Evolutionary conservation across 2,113 vertebrate genomes (phyloP), one percentile per base, ranked within the genome.

Genomic region (Lethenteron reissneri): DNA sequence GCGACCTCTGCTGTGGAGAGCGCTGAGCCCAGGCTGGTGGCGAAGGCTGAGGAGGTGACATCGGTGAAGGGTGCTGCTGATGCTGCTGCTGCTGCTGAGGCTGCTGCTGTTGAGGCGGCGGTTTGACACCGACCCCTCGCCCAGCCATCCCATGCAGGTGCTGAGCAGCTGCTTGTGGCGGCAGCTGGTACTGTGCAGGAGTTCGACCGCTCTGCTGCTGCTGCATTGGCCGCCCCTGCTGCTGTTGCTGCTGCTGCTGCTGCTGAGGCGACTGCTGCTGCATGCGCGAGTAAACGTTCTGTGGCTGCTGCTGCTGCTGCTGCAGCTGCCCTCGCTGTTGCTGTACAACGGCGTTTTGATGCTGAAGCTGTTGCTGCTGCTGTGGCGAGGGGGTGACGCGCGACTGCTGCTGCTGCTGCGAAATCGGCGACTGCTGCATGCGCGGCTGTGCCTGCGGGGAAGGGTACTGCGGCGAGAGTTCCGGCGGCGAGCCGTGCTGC

Each of bases 121-220:
- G 41, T 41, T 41, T 41, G 6, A 41, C 41, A 41, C 41, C 41
- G 41, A 41, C 41, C 41, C 41, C 41, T 41, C 41, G 41, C 41
- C 41, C 41, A 41, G 5, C 41, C 41, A 41, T 41, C 41, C 41
- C 41, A 41, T 41, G 41, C n/a, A 68, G 64, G 9, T n/a, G 25
- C 64, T 68, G 64, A 68, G n/a, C n/a, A 68, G n/a, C n/a, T 68
- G 64, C 64, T 17, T 17, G 64, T 68, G 64, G 64, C 25, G n/a
- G 64, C 64, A 25, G 64, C 25, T 68, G 64, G 25, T 68, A 25
- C 64, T 68, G 64, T 11, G 64, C 64, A 68, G n/a, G 64, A 41
- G 41, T 41, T 41, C 64, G n/a, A n/a, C n/a, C n/a, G 11, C 64
- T 68, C 25, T 11, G 64, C 64, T 68, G 25, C 25, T 68, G 64